A percentile compares a stretch with the other conserved stretches of the same genome.
Evolutionary conservation across 2,888 invertebrate species (phyloP).

Genomic region (Heliconius cydno): DNA sequence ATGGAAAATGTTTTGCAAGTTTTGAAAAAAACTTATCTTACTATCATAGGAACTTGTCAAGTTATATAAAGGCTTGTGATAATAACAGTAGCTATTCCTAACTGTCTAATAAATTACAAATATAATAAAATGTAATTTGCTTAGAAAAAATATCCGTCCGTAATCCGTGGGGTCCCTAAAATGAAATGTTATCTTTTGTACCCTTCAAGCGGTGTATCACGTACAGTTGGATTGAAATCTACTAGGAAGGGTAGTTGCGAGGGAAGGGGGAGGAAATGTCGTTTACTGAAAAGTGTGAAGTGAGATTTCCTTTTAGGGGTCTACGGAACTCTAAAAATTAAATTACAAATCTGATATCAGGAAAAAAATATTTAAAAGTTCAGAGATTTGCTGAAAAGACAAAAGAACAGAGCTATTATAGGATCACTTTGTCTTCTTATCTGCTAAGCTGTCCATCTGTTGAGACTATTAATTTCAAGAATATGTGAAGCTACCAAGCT

Average conservation of each 20-base stretch:
- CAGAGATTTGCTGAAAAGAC: not conserved
- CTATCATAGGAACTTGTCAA: too few relatives aligned
- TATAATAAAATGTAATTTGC: not conserved
- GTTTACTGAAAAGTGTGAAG: slow-evolving; percentile 7
- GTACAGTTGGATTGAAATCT: slow-evolving; percentile 41
- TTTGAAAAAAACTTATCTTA: too few relatives aligned
- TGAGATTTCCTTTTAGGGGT: not conserved
- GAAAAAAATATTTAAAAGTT: not conserved
- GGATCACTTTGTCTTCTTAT: not conserved
- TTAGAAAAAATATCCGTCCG: slow-evolving; percentile 7
- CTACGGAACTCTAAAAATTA: too few relatives aligned
- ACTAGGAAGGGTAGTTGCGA: slow-evolving; percentile 1
- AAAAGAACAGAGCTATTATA: not conserved
- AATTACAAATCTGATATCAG: too few relatives aligned
- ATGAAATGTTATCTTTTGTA: slow-evolving; percentile 41
- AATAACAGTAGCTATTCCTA: not conserved
- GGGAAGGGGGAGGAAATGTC: slow-evolving; percentile 1
- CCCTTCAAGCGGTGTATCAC: slow-evolving; percentile 36
- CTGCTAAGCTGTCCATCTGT: not conserved
- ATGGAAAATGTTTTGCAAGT: too few relatives aligned
- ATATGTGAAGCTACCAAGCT: not conserved
- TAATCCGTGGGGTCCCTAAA: slow-evolving; percentile 36
- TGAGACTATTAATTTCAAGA: not conserved
- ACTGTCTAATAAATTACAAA: not conserved
- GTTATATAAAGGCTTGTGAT: too few relatives aligned